These are phyloP conservation scores for Cyclopterus lumpus DNA, from an alignment of 2,797 vertebrate genomes.

Conservation along the genomic window DNA sequence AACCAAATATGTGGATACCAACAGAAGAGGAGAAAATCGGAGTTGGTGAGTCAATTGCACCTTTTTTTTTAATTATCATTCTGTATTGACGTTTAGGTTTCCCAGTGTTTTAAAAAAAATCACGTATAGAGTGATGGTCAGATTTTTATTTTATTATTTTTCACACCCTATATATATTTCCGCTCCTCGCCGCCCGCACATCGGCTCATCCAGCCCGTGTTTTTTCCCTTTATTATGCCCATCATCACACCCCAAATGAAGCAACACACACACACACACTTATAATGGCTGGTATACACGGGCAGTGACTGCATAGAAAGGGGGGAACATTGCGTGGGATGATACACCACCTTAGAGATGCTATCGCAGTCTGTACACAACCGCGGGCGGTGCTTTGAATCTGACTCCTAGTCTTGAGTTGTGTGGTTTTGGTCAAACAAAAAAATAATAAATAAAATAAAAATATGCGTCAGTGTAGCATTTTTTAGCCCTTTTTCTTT, in stretches of 20 bases:
- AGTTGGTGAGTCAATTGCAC: slow-evolving; percentile 88
- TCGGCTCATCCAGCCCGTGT: too few relatives aligned
- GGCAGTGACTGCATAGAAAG: slow-evolving; percentile 75
- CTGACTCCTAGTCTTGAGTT: slow-evolving; percentile 1
- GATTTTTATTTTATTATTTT: too few relatives aligned
- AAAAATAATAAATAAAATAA: neutral
- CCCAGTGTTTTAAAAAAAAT: neutral
- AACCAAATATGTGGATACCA: slow-evolving; percentile 91
- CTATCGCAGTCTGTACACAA: slow-evolving; percentile 49
- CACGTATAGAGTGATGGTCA: too few relatives aligned
- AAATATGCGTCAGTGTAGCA: slow-evolving; percentile 67
- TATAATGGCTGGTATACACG: slow-evolving; percentile 72
- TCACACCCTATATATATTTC: too few relatives aligned
- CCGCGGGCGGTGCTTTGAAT: slow-evolving; percentile 40
- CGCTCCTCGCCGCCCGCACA: too few relatives aligned
- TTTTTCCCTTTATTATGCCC: too few relatives aligned
- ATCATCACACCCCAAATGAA: too few relatives aligned
- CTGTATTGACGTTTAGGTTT: slow-evolving; percentile 23
- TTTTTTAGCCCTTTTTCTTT: slow-evolving; percentile 62
- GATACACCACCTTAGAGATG: slow-evolving; percentile 69
- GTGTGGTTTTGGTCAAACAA: neutral
- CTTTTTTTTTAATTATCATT: slow-evolving; percentile 37
- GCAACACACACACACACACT: slow-evolving; percentile 55
- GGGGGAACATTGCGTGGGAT: slow-evolving; percentile 80
- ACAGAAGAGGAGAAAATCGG: slow-evolving; percentile 96